phyloP scores from a whole-genome alignment of 1,140 invertebrate species.

The Solen grandis region DNA sequence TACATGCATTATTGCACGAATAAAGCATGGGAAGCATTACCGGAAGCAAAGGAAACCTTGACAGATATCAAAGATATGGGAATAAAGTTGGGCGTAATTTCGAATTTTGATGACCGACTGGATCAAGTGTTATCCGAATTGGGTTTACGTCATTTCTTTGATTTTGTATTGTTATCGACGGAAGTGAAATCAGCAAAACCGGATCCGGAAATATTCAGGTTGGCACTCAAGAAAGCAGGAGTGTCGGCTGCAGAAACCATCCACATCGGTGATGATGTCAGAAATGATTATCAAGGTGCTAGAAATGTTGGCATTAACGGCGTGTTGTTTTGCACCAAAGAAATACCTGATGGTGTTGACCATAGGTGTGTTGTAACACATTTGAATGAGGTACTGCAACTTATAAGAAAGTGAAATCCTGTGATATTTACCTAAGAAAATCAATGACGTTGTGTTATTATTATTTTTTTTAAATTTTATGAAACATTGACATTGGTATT shows the following conservation, averaged over 20 bases:
- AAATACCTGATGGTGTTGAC: conserved; percentile 54
- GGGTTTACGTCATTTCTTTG: conserved; percentile 86
- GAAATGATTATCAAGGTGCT: conserved; percentile 90
- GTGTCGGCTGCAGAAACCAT: conserved; percentile 85
- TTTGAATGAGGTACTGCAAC: too few species aligned
- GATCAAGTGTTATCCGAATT: conserved; percentile 85
- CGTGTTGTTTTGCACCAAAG: conserved; percentile 34
- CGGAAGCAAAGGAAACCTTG: conserved; percentile 85
- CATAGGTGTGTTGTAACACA: conserved; percentile 45
- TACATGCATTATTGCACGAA: conserved; percentile 84
- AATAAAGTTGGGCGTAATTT: conserved; percentile 87
- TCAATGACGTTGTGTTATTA: too few species aligned
- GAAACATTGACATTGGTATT: too few species aligned
- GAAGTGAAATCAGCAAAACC: conserved; percentile 89
- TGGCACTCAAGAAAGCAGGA: conserved; percentile 83
- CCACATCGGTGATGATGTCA: conserved; percentile 90
- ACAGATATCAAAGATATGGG: conserved; percentile 80
- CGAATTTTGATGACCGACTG: conserved; percentile 93
- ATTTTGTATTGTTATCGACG: conserved; percentile 91
- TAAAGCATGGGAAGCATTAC: conserved; percentile 87
- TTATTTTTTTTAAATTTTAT: too few species aligned
- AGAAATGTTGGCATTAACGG: conserved; percentile 87
- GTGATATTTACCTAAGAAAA: too few species aligned
- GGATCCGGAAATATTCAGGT: conserved; percentile 86
- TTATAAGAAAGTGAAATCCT: too few species aligned